These are phyloP conservation scores for Epinotia demarniana DNA, from an alignment of 2,888 invertebrate species.

Conservation along the genomic window DNA sequence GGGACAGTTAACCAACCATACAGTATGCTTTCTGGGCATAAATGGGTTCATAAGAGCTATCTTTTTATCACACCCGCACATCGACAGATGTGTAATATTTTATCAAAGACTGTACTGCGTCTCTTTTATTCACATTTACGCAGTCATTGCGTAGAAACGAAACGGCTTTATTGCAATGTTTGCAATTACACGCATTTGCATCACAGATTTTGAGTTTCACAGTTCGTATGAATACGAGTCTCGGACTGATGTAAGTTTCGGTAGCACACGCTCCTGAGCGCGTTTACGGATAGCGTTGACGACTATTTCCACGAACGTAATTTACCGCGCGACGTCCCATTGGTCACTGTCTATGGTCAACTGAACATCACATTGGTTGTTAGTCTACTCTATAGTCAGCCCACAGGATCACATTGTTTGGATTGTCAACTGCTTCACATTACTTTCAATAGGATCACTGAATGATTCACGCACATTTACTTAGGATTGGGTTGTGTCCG, in stretches of 20 bases:
- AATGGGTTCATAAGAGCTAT: no score
- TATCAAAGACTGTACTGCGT: neutral
- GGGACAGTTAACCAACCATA: no score
- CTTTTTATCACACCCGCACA: neutral
- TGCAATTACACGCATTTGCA: neutral
- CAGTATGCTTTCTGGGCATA: no score
- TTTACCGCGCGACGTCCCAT: neutral
- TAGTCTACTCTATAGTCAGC: neutral
- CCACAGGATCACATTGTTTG: neutral
- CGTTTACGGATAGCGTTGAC: conserved; percentile 30
- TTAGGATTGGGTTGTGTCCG: neutral
- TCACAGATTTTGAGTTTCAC: neutral
- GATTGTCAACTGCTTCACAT: neutral
- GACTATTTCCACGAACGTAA: neutral
- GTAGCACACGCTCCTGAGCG: conserved; percentile 27
- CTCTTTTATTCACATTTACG: neutral
- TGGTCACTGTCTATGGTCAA: neutral
- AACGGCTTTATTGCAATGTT: neutral
- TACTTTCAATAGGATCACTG: neutral
- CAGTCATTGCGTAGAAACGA: neutral
- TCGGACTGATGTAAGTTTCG: conserved; percentile 15
- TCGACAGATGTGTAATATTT: neutral
- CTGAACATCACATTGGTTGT: neutral
- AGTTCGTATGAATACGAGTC: neutral
- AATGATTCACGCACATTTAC: neutral